Evolutionary conservation across 2,797 vertebrate species (phyloP), one percentile per base, ranked within the genome.

Genomic region (Enteromius paludinosus): DNA sequence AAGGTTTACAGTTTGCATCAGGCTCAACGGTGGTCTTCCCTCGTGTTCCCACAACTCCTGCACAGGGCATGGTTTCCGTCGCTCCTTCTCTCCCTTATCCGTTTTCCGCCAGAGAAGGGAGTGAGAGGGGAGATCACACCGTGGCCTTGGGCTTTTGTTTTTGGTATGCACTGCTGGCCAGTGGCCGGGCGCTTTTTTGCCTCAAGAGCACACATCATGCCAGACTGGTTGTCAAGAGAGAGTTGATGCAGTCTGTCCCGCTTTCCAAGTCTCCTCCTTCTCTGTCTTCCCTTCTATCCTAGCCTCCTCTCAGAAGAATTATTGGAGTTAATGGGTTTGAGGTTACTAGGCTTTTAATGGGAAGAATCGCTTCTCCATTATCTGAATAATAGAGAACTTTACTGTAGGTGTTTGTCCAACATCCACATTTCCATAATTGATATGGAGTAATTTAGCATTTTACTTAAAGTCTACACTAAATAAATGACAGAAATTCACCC

Each of bases 81-180:
- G 69, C 43, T 79, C 73, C 83, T 84, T 87, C 84, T 79, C 59
- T 84, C 87, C 78, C 78, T 84, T 87, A 86, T 86, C 86, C 87
- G 82, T 79, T 88, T 86, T 85, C 87, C 86, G 64, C 70, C 75
- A 83, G 70, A 82, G 85, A 88, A 87, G 89, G 91, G 91, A 92
- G 91, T 89, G 87, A 75, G 89, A 87, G 88, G 89, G 89, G 89
- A 87, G 90, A 91, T 86, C 86, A 75, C 5, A 76, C 87, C 82
- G 47, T 5, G 90, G 87, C 93, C 94, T 94, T 95, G 93, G 91
- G 87, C 87, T 89, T 90, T 91, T 90, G 87, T 89, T 82, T 81
- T 80, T 81, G 90, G 90, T 86, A 87, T 85, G 86, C 82, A 64
- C 62, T 54, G 83, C 87, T 89, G 81, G 88, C 86, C 83, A 76